Evolutionary conservation across 1,140 invertebrate species (phyloP).

Genomic region (Heliconius himera): DNA sequence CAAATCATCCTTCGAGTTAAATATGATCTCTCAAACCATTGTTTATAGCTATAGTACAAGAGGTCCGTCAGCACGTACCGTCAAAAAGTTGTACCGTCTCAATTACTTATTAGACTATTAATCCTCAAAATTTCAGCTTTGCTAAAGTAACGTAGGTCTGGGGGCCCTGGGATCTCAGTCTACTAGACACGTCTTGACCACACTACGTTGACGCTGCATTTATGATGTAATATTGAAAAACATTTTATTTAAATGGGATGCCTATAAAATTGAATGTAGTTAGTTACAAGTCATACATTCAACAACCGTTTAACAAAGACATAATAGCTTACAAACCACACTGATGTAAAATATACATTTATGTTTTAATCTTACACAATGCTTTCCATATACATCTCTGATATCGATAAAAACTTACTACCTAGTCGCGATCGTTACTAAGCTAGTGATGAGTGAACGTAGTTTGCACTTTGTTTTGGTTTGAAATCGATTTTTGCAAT

Average conservation of each 20-base stretch:
- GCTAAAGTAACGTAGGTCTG: too few species aligned
- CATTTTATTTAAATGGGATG: not conserved
- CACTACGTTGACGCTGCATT: not conserved
- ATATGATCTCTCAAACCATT: not conserved
- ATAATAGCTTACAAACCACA: not conserved
- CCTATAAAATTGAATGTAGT: not conserved
- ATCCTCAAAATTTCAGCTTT: too few species aligned
- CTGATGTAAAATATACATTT: conserved; percentile 1
- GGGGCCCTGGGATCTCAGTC: too few species aligned
- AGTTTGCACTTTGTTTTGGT: too few species aligned
- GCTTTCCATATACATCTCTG: conserved; percentile 12
- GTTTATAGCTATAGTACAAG: too few species aligned
- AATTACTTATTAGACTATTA: too few species aligned
- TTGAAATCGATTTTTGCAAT: too few species aligned
- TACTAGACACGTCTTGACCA: too few species aligned
- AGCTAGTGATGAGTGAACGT: not conserved
- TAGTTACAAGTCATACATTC: not conserved
- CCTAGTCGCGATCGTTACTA: not conserved
- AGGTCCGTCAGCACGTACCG: too few species aligned
- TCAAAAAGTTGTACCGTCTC: too few species aligned
- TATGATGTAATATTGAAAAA: not conserved
- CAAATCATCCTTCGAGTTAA: too few species aligned
- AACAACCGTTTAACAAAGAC: not conserved
- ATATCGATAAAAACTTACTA: not conserved
- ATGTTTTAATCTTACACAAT: conserved; percentile 27